phyloP scores from a whole-genome alignment of 2,113 vertebrate genomes.

The Pelecanoides urinatrix region DNA sequence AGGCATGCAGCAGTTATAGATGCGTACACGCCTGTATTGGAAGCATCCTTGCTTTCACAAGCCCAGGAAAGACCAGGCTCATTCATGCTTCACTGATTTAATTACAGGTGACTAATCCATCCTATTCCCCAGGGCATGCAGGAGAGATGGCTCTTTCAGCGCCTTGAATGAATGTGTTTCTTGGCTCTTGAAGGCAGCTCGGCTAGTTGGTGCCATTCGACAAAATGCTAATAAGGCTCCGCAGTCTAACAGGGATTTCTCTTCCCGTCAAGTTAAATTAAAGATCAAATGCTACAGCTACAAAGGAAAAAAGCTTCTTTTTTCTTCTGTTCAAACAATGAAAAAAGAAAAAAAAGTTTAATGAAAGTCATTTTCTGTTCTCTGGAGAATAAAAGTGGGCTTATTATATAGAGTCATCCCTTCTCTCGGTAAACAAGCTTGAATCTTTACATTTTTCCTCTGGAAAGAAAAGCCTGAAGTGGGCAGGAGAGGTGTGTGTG shows the following conservation, averaged over 20 bases:
- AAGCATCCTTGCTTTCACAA: background rate
- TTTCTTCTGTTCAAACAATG: background rate
- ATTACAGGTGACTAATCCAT: background rate
- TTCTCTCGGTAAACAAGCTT: background rate
- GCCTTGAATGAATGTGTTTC: background rate
- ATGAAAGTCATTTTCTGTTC: background rate
- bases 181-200: background rate
- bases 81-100: background rate
- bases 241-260: background rate
- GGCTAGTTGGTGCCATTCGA: background rate
- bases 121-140: background rate
- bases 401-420: background rate
- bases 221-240: background rate
- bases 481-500: background rate
- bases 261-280: background rate
- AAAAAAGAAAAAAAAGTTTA: background rate
- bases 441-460: background rate
- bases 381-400: background rate
- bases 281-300: conserved; percentile 15
- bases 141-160: background rate
- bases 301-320: background rate
- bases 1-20: fast-evolving
- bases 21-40: fast-evolving
- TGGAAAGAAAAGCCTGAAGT: background rate
- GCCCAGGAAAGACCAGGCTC: background rate